Evolutionary conservation across 1,140 invertebrate species (phyloP), one percentile per base, ranked within the genome.

Genomic region (Archivesica marissinica): DNA sequence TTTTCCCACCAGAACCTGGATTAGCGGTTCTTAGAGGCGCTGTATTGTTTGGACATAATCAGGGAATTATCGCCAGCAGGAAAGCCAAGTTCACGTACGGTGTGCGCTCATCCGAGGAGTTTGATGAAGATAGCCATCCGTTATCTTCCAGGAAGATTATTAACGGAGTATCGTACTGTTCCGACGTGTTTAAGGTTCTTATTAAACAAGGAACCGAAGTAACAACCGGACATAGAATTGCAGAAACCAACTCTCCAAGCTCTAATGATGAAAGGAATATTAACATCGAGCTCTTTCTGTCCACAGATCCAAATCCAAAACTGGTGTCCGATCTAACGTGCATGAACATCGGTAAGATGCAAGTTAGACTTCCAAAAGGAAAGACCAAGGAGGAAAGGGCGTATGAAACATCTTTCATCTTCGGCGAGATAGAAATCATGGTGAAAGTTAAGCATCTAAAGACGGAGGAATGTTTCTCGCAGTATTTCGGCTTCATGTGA

Each of bases 21-120:
- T 41, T 86, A 28, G 76, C 84, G 23, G 74, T 86, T n/a, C 23
- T 86, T 3, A 80, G 75, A 39, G 84, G 84, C 0, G 84, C 84
- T 0, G 84, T 86, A 0, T 50, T 86, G 17, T 86, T 74, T 50
- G 76, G 84, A 33, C 84, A 86, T 23, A 59, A 50, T 39, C 75
- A 64, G n/a, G 28, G 56, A 9, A 64, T 74, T 2, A 56, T 86
- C 41, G 41, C 41, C 7, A 30, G 52, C 25, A 52, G 61, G 39
- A 39, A 44, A 17, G 38, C 38, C n/a, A 59, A 13, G 35, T 82
- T 56, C 30, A 72, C 66, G 0, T 70, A 81, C 39, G 64, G 33
- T 1, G 20, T 70, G 6, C 13, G 30, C 35, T 28, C n/a, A 11
- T 68, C 78, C 13, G 54, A 35, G n/a, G 39, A 44, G 13, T 66